phyloP scores from a whole-genome alignment of 2,888 invertebrate genomes.

The Drepanosiphum platanoidis region DNA sequence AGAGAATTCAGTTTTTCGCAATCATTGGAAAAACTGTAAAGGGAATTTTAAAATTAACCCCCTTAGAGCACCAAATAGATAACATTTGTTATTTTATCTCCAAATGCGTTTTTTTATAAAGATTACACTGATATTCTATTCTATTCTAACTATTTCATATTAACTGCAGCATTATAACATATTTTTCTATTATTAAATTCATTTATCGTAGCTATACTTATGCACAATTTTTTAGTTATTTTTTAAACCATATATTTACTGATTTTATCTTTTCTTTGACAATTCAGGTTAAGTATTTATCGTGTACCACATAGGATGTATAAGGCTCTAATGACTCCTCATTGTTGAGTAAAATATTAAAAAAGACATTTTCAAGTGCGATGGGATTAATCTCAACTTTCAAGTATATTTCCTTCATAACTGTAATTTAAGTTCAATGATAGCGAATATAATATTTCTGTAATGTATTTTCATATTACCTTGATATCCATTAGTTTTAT shows the following conservation, averaged over 20 bases:
- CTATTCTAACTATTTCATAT: not conserved
- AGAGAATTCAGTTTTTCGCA: too few relatives aligned
- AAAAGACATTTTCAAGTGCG: not conserved
- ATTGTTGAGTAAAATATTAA: slow-evolving; percentile 4
- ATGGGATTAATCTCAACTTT: not conserved
- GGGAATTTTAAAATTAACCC: too few relatives aligned
- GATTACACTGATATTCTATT: not conserved
- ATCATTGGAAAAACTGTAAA: too few relatives aligned
- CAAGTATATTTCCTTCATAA: not conserved
- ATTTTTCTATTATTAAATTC: not conserved
- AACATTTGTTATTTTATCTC: slow-evolving; percentile 20
- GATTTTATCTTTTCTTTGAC: slow-evolving; percentile 17
- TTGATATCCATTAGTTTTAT: too few relatives aligned
- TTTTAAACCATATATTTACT: not conserved
- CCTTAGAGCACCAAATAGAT: too few relatives aligned
- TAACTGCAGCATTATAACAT: not conserved
- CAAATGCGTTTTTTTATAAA: not conserved
- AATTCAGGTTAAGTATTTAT: not conserved
- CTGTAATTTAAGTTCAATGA: not conserved
- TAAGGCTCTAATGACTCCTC: not conserved
- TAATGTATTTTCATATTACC: too few relatives aligned
- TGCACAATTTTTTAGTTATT: slow-evolving; percentile 27
- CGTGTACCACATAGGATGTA: too few relatives aligned
- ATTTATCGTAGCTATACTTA: too few relatives aligned
- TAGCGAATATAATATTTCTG: too few relatives aligned